Percentiles rank a stretch among this genome's conserved stretches.
These are phyloP conservation scores for Emesis russula DNA, from an alignment of 2,888 invertebrate species.

Conservation along the genomic window DNA sequence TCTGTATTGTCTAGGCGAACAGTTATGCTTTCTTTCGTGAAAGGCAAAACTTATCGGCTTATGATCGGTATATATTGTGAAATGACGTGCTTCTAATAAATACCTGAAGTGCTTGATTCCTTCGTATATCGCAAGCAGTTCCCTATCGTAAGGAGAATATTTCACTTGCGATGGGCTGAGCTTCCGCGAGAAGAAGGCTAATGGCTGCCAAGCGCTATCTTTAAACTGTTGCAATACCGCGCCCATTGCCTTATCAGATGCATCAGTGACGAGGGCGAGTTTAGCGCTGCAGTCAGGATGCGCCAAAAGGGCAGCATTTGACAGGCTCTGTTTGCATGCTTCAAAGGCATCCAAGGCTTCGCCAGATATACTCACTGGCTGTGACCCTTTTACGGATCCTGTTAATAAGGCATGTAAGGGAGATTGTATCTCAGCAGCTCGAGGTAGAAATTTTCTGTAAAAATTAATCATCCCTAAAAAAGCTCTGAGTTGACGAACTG, in stretches of 20 bases:
- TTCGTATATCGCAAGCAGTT: slow-evolving; percentile 86
- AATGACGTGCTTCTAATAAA: slow-evolving; percentile 90
- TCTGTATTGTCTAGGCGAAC: slow-evolving; percentile 57
- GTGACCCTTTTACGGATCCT: too few relatives aligned
- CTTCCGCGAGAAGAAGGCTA: too few relatives aligned
- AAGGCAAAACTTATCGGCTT: slow-evolving; percentile 47
- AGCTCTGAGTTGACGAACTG: slow-evolving; percentile 57
- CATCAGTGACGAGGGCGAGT: too few relatives aligned
- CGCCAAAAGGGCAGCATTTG: too few relatives aligned
- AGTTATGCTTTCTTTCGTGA: slow-evolving; percentile 35
- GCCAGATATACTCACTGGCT: too few relatives aligned
- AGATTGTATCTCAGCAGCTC: slow-evolving; percentile 85
- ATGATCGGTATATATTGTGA: slow-evolving; percentile 58
- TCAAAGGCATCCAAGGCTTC: too few relatives aligned
- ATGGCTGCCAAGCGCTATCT: too few relatives aligned
- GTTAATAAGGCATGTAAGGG: too few relatives aligned
- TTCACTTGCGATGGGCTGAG: slow-evolving; percentile 84
- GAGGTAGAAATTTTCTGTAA: slow-evolving; percentile 89
- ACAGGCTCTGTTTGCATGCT: too few relatives aligned
- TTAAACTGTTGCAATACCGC: too few relatives aligned
- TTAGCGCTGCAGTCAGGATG: too few relatives aligned
- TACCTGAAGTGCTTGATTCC: slow-evolving; percentile 90
- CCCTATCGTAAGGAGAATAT: slow-evolving; percentile 87
- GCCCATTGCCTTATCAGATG: too few relatives aligned
- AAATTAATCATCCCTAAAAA: slow-evolving; percentile 88